Percentiles rank a stretch among this genome's conserved stretches.
phyloP scores from a whole-genome alignment of 2,797 vertebrate genomes.

The Carcharodon carcharias region DNA sequence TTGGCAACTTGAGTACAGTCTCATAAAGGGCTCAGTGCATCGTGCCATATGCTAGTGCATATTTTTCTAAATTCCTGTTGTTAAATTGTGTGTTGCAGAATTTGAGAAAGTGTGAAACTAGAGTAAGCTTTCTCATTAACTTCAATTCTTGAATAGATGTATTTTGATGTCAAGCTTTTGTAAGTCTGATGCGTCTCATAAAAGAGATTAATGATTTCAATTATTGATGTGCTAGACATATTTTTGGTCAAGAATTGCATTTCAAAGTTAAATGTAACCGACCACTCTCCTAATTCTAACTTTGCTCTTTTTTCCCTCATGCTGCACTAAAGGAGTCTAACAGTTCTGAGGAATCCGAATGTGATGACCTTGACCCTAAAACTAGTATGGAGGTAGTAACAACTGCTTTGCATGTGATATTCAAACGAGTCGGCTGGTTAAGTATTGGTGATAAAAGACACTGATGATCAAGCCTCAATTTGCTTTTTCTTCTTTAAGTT shows the following conservation, averaged over 20 bases:
- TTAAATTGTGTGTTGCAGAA: not conserved
- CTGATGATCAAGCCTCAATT: not conserved
- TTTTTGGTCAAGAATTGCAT: not conserved
- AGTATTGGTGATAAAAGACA: not conserved
- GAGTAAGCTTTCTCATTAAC: not conserved
- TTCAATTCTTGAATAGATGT: not conserved
- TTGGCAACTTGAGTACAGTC: not conserved
- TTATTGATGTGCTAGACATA: not conserved
- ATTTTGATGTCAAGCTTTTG: not conserved
- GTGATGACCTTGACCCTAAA: conserved; percentile 92
- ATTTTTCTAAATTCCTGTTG: not conserved
- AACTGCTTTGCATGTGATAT: conserved; percentile 24
- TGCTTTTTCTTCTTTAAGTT: not conserved
- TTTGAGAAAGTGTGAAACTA: not conserved
- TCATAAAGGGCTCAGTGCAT: not conserved
- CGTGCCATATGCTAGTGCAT: not conserved
- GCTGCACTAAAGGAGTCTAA: conserved; percentile 72
- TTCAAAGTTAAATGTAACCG: not conserved
- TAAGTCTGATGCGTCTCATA: too few species aligned
- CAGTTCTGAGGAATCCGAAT: conserved; percentile 96
- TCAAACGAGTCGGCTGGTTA: not conserved
- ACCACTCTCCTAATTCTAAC: conserved; percentile 42
- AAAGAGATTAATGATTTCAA: not conserved
- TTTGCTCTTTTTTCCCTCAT: conserved; percentile 51
- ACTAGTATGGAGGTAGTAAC: conserved; percentile 94